Percentiles rank a stretch among this genome's conserved stretches.
Evolutionary conservation across 2,113 vertebrate species (phyloP).

Genomic region (Propithecus coquereli): DNA sequence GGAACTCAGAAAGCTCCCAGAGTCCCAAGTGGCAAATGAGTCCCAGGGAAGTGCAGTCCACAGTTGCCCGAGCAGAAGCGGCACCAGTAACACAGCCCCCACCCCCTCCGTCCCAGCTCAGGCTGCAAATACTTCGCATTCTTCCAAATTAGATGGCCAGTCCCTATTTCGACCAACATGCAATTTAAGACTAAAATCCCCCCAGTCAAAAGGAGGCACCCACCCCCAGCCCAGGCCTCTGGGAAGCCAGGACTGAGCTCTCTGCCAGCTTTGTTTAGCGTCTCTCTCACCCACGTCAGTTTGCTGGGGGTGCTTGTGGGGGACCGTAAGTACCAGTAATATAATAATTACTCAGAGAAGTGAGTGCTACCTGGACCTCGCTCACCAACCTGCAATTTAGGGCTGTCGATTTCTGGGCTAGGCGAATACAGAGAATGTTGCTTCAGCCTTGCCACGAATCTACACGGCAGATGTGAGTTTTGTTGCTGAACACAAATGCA

Average conservation of each 20-base stretch:
- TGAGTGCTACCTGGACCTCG: background rate
- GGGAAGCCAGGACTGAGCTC: background rate
- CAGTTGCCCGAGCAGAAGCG: background rate
- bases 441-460: constrained; percentile 34
- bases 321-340: background rate
- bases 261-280: background rate
- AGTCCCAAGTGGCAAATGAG: background rate
- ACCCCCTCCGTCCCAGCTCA: constrained; percentile 23
- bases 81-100: background rate
- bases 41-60: background rate
- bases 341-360: background rate
- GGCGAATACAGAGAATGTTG: background rate
- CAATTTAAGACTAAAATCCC: constrained; percentile 48
- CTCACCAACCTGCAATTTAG: constrained; percentile 4
- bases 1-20: background rate
- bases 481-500: background rate
- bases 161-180: constrained; percentile 38
- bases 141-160: constrained; percentile 68
- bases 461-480: constrained; percentile 24
- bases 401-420: background rate
- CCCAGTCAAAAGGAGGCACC: background rate
- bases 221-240: background rate
- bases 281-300: background rate
- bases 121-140: constrained; percentile 71
- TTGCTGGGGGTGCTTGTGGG: background rate